Conservation (phyloP, 2,888 invertebrate species). For the Melieria crassipennis region DNA sequence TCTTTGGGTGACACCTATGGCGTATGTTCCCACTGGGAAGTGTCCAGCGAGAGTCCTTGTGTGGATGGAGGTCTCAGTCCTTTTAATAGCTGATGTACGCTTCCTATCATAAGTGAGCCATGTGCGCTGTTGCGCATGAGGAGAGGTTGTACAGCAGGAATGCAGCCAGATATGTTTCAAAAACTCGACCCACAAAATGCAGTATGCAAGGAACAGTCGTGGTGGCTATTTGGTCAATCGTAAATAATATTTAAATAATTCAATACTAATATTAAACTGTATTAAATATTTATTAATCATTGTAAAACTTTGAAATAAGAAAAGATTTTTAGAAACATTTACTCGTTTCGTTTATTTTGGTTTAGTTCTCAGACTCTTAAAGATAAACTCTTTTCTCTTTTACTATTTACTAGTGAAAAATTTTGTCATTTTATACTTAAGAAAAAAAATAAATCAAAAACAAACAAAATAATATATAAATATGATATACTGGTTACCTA, state of each 20-base stretch:
- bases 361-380: neutral
- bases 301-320: neutral
- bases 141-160: too few relatives aligned
- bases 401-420: neutral
- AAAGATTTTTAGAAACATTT: neutral
- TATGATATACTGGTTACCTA: neutral
- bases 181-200: too few relatives aligned
- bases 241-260: constrained; percentile 12
- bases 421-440: neutral
- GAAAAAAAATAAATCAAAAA: neutral
- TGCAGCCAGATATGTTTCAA: too few relatives aligned
- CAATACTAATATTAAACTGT: neutral
- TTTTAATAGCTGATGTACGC: too few relatives aligned
- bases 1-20: too few relatives aligned
- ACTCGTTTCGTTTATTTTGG: neutral
- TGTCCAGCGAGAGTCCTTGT: too few relatives aligned
- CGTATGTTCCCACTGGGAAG: too few relatives aligned
- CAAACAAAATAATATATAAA: neutral
- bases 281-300: constrained; percentile 21
- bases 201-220: too few relatives aligned
- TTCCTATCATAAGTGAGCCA: too few relatives aligned
- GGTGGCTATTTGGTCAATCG: neutral
- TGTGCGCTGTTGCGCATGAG: too few relatives aligned
- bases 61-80: too few relatives aligned
- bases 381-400: neutral